phyloP scores from a whole-genome alignment of 1,140 invertebrate species.

The Aporrectodea caliginosa region DNA sequence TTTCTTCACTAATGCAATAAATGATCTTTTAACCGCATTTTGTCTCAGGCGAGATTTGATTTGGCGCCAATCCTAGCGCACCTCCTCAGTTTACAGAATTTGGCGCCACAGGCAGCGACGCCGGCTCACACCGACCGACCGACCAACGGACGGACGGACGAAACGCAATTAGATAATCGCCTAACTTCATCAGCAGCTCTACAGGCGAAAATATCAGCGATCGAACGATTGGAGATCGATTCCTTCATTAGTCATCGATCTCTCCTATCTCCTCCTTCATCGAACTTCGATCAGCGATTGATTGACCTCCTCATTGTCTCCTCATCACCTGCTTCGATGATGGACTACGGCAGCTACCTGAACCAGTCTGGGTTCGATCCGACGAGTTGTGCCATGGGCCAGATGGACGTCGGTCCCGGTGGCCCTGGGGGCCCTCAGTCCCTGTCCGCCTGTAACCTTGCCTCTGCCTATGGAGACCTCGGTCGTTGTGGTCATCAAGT shows the following conservation, averaged over 20 bases:
- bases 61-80: background rate
- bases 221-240: too few species aligned
- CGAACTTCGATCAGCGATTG: too few species aligned
- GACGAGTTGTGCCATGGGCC: conserved; percentile 15
- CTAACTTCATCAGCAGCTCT: background rate
- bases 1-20: background rate
- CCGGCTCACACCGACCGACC: too few species aligned
- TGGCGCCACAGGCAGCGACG: background rate
- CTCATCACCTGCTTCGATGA: too few species aligned
- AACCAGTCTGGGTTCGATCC: conserved; percentile 19
- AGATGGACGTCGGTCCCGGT: background rate
- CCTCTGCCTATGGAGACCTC: background rate
- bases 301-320: too few species aligned
- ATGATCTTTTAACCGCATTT: conserved; percentile 1
- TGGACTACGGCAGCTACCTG: conserved; percentile 17
- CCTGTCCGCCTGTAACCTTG: background rate
- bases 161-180: background rate
- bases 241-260: too few species aligned
- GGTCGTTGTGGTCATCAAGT: background rate
- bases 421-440: background rate
- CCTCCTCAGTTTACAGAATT: background rate
- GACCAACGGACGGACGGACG: too few species aligned
- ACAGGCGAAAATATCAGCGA: too few species aligned
- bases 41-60: background rate
- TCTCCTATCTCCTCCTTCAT: too few species aligned